Evolutionary conservation across 2,113 vertebrate species (phyloP), one percentile per base, ranked within the genome.

Genomic region (Dasypus novemcinctus): DNA sequence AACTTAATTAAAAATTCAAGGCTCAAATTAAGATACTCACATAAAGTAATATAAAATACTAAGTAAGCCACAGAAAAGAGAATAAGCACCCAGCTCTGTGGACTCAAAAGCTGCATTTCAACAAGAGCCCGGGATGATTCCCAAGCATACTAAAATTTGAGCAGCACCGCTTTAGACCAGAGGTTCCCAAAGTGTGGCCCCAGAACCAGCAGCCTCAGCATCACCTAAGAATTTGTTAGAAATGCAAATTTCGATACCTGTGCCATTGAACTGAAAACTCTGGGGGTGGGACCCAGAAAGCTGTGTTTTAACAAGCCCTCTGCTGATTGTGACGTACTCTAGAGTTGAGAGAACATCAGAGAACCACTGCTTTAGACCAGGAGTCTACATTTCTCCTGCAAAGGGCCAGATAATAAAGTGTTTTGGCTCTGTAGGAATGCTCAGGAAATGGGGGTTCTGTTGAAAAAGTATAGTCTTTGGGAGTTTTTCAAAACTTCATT

Each of bases 1-100:
- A 71, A 85, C 41, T 80, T 93, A 91, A 93, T 93, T 91, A 88
- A 57, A 61, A 72, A 63, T 74, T 49, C 36, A 74, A 93, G 83
- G 59, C 52, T 88, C 90, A 94, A 68, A 66, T 85, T 54, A 69
- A 76, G 46, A 90, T n/a, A 57, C 33, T 84, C 71, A 68, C 25
- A 91, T 17, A 69, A 91, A 87, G 57, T 69, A 85, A 64, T 38
- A 66, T 87, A 90, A 90, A 87, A 87, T 89, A 36, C 69, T 81
- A 75, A 11, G n/a, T 15, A 75, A 96, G 66, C 43, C 78, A 68
- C 20, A 2, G 33, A 79, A 87, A 94, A 78, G 69, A 92, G 27
- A 52, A n/a, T 12, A 41, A 64, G 33, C 15, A 12, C 33, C 9
- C 27, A 54, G 76, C 90, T 8, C 29, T 86, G 57, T 21, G 23